Conservation (phyloP, 2,888 invertebrate species). For the Anoncus sp. region DNA sequence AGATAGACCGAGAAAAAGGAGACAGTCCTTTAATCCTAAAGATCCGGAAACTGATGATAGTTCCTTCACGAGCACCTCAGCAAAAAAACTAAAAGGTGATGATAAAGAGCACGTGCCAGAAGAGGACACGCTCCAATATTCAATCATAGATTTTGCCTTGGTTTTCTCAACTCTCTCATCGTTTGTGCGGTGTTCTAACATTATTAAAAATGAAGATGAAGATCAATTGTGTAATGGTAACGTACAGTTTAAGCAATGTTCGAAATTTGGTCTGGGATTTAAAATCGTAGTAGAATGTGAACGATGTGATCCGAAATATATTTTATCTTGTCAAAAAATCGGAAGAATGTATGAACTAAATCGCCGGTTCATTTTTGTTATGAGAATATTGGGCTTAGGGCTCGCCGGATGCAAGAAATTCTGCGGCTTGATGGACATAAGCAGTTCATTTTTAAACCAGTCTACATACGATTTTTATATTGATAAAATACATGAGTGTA, state of each 20-base stretch:
- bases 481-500: conserved; percentile 60
- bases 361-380: conserved; percentile 65
- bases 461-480: conserved; percentile 62
- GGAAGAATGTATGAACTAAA: conserved; percentile 61
- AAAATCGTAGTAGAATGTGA: conserved; percentile 63
- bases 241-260: conserved; percentile 60
- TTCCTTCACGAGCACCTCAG: conserved; percentile 63
- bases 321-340: conserved; percentile 63
- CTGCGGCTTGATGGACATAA: conserved; percentile 64
- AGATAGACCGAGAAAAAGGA: conserved; percentile 60
- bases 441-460: conserved; percentile 57
- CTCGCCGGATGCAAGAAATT: conserved; percentile 62
- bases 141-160: conserved; percentile 63
- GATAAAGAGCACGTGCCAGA: conserved; percentile 63
- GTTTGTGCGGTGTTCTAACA: conserved; percentile 62
- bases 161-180: conserved; percentile 63
- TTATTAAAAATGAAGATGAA: conserved; percentile 56
- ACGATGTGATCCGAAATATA: conserved; percentile 59
- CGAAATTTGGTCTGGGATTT: conserved; percentile 63
- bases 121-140: conserved; percentile 61
- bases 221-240: conserved; percentile 63
- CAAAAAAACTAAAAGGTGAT: conserved; percentile 64
- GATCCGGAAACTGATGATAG: conserved; percentile 57
- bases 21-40: conserved; percentile 59
- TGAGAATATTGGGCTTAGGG: conserved; percentile 66